Evolutionary conservation across 2,113 vertebrate species (phyloP).

Genomic region (Apus apus): DNA sequence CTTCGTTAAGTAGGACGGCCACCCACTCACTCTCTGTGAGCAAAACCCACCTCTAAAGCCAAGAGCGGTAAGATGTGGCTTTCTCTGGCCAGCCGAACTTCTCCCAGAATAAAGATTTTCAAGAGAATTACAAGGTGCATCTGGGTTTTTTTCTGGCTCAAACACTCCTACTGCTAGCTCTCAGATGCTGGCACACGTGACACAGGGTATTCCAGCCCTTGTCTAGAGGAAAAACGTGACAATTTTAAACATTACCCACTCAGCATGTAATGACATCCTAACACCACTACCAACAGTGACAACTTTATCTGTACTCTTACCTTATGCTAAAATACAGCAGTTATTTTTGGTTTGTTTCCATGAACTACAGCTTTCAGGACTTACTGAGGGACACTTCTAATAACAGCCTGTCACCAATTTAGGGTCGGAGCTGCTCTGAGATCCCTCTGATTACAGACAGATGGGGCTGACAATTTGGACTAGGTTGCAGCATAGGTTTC

Average conservation of each 20-base stretch:
- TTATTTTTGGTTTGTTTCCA: neutral
- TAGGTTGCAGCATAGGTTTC: neutral
- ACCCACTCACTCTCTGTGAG: neutral
- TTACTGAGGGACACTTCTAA: neutral
- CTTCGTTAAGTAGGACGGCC: neutral
- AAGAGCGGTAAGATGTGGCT: rapidly evolving
- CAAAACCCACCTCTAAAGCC: neutral
- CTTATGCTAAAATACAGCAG: neutral
- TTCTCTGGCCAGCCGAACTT: neutral
- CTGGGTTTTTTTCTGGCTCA: neutral
- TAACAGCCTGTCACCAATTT: neutral
- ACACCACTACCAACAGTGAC: rapidly evolving
- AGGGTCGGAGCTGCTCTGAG: neutral
- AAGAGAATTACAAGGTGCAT: neutral
- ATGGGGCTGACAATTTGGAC: neutral
- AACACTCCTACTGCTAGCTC: neutral
- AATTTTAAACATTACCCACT: neutral
- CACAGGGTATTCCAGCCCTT: neutral
- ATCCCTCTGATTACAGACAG: neutral
- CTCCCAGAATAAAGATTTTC: too few species aligned
- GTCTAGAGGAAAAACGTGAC: neutral
- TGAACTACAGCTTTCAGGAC: neutral
- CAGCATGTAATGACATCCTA: rapidly evolving
- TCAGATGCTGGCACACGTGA: neutral
- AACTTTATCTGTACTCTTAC: neutral